Percentiles rank a stretch among this genome's conserved stretches.
These are phyloP conservation scores for Celastrina argiolus DNA, from an alignment of 2,888 invertebrate genomes.

Conservation along the genomic window DNA sequence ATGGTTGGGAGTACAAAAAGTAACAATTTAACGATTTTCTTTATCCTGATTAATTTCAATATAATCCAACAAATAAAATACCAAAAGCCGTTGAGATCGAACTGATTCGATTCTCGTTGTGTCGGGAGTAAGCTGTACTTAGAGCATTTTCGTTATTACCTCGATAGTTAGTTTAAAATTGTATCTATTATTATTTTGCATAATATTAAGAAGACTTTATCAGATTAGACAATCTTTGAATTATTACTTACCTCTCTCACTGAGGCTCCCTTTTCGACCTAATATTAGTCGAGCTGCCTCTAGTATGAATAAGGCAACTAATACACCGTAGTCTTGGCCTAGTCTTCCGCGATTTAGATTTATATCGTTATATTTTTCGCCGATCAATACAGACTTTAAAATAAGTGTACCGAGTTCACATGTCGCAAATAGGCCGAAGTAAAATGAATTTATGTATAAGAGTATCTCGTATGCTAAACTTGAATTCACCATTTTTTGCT, in stretches of 20 bases:
- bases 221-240: not conserved
- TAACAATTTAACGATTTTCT: too few relatives aligned
- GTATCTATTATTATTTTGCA: too few relatives aligned
- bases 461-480: conserved; percentile 90
- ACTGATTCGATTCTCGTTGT: too few relatives aligned
- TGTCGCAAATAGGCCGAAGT: conserved; percentile 90
- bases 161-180: not conserved
- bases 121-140: too few relatives aligned
- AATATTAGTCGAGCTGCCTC: conserved; percentile 90
- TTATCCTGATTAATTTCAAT: too few relatives aligned
- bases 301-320: conserved; percentile 85
- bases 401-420: conserved; percentile 88
- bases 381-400: conserved; percentile 84
- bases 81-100: too few relatives aligned
- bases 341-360: conserved; percentile 84
- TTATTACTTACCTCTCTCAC: conserved; percentile 79
- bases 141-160: too few relatives aligned
- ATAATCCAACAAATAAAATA: too few relatives aligned
- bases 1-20: too few relatives aligned
- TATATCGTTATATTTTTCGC: conserved; percentile 71
- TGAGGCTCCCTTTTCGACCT: conserved; percentile 92
- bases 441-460: conserved; percentile 91
- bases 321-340: conserved; percentile 86
- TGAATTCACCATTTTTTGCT: conserved; percentile 80
- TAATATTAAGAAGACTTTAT: too few relatives aligned